These are phyloP conservation scores for Oegoconia quadripuncta DNA, from an alignment of 2,888 invertebrate species.

Conservation along the genomic window DNA sequence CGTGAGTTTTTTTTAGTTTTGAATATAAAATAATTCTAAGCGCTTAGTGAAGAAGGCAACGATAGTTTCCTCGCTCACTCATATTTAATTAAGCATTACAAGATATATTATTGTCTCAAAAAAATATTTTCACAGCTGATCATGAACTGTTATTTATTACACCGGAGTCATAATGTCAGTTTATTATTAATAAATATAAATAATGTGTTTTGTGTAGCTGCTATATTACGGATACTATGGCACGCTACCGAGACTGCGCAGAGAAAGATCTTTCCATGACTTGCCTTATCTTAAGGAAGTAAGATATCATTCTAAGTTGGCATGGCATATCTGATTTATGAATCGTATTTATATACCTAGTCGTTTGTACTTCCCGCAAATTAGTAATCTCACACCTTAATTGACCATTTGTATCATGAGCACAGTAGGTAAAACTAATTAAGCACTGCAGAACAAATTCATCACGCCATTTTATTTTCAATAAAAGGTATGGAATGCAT, in stretches of 20 bases:
- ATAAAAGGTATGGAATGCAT: constrained; percentile 8
- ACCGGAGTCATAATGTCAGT: no score
- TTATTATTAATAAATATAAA: constrained; percentile 3
- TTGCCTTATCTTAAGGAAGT: constrained; percentile 88
- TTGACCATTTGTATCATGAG: constrained; percentile 15
- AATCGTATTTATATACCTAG: constrained; percentile 22
- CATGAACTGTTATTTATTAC: no score
- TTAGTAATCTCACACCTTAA: constrained; percentile 24
- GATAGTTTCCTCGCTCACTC: no score
- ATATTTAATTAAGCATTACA: no score
- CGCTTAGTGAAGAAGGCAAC: no score
- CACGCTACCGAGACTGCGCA: constrained; percentile 85
- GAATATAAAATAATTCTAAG: no score
- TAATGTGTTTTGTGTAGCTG: constrained; percentile 77
- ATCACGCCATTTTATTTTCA: constrained; percentile 23
- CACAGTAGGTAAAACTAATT: constrained; percentile 26
- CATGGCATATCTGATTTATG: constrained; percentile 40
- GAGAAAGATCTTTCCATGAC: constrained; percentile 89
- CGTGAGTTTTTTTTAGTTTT: no score
- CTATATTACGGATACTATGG: constrained; percentile 85
- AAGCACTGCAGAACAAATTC: constrained; percentile 22
- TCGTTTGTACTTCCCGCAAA: constrained; percentile 27
- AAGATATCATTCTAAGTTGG: constrained; percentile 66
- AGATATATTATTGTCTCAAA: no score
- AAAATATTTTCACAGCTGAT: no score